phyloP scores from a whole-genome alignment of 1,140 invertebrate genomes.

The Tribolium castaneum region DNA sequence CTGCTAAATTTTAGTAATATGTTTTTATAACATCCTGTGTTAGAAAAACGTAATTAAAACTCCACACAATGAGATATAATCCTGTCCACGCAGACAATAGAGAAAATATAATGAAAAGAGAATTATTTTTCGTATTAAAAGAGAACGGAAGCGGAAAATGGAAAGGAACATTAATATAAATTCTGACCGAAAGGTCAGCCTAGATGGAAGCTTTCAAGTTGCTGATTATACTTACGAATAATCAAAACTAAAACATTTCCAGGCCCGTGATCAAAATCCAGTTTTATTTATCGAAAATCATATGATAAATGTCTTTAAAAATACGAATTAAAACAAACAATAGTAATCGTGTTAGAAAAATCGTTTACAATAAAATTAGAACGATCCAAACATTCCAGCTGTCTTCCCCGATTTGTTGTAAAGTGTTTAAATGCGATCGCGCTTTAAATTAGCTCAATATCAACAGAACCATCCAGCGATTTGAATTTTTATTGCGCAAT shows the following conservation, averaged over 20 bases:
- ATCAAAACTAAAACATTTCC: background rate
- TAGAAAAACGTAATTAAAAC: too few relatives aligned
- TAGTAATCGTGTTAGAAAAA: background rate
- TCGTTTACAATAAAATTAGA: background rate
- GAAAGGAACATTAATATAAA: background rate
- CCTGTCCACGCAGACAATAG: too few relatives aligned
- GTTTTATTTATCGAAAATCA: background rate
- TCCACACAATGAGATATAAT: too few relatives aligned
- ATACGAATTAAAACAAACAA: background rate
- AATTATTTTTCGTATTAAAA: background rate
- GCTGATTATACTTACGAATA: background rate
- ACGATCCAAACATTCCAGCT: background rate
- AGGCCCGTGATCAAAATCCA: background rate
- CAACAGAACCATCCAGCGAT: background rate
- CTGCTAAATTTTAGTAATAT: too few relatives aligned
- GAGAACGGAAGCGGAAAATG: background rate
- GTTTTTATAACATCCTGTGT: too few relatives aligned
- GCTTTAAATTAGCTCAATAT: background rate
- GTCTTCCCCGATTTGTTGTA: background rate
- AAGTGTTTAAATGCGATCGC: conserved; percentile 2
- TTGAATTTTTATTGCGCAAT: conserved; percentile 11
- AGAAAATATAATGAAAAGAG: background rate
- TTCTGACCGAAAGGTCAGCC: background rate
- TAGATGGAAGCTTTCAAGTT: background rate
- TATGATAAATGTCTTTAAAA: background rate